Conservation (phyloP, 2,888 invertebrate species). For the Autographa pulchrina region DNA sequence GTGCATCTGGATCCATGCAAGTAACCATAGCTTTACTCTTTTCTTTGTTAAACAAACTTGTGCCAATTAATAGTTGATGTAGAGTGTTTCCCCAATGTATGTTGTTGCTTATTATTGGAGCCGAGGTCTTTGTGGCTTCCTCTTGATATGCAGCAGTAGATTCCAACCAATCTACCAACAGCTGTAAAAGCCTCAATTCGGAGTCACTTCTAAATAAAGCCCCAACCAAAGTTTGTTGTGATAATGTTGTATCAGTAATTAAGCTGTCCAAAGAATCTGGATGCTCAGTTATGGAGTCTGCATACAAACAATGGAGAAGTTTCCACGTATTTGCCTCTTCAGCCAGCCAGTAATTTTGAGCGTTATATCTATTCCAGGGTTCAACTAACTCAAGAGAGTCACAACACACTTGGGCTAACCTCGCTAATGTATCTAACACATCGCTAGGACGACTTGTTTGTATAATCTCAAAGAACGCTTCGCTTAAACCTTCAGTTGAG, state of each 20-base stretch:
- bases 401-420: slow-evolving; percentile 91
- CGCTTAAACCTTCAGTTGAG: slow-evolving; percentile 78
- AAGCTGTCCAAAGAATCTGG: slow-evolving; percentile 86
- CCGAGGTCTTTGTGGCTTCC: slow-evolving; percentile 82
- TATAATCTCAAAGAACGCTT: slow-evolving; percentile 86
- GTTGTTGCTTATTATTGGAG: slow-evolving; percentile 87
- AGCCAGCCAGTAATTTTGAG: slow-evolving; percentile 90
- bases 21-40: slow-evolving; percentile 88
- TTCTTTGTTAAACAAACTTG: slow-evolving; percentile 85
- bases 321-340: slow-evolving; percentile 97
- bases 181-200: slow-evolving; percentile 92
- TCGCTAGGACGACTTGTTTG: slow-evolving; percentile 84
- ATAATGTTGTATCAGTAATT: slow-evolving; percentile 80
- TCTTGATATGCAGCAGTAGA: slow-evolving; percentile 95
- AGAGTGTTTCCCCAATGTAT: slow-evolving; percentile 98
- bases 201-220: slow-evolving; percentile 86
- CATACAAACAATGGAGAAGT: slow-evolving; percentile 94
- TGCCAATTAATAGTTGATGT: slow-evolving; percentile 91
- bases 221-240: slow-evolving; percentile 80
- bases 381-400: slow-evolving; percentile 89
- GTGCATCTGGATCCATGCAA: slow-evolving; percentile 97
- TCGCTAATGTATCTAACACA: slow-evolving; percentile 90
- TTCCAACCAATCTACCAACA: slow-evolving; percentile 98
- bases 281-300: slow-evolving; percentile 92
- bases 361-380: slow-evolving; percentile 86